A percentile compares a stretch with the other conserved stretches of the same genome.
Evolutionary conservation across 2,797 vertebrate species (phyloP).

Genomic region (Psittacula derbiana): DNA sequence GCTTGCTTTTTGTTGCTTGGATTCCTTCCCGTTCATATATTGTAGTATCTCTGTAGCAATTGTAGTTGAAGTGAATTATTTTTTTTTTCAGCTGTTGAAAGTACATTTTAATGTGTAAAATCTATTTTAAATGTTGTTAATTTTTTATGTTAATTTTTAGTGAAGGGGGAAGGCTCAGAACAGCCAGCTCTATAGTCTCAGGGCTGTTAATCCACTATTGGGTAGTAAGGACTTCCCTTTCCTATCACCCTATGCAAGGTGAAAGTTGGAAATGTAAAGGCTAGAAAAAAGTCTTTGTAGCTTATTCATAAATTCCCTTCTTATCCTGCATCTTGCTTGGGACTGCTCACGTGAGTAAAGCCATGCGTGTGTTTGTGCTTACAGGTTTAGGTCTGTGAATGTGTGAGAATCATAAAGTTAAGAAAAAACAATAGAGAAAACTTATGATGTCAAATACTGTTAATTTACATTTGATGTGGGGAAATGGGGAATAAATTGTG

Average conservation of each 20-base stretch:
- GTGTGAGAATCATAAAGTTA: not conserved
- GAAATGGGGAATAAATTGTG: not conserved
- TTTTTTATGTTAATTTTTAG: not conserved
- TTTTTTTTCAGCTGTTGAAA: not conserved
- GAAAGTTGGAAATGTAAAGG: not conserved
- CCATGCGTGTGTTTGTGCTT: slow-evolving; percentile 45
- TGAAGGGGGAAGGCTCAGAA: not conserved
- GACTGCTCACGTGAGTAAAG: slow-evolving; percentile 59
- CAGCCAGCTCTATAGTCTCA: not conserved
- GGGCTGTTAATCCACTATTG: not conserved
- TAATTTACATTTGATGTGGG: not conserved
- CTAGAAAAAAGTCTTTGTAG: slow-evolving; percentile 18
- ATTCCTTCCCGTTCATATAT: not conserved
- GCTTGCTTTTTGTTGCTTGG: not conserved
- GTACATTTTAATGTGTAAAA: not conserved
- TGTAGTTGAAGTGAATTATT: not conserved
- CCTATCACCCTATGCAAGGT: not conserved
- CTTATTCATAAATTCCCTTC: slow-evolving; percentile 64
- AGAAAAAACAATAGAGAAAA: not conserved
- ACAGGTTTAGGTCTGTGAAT: slow-evolving; percentile 44
- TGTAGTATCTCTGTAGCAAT: not conserved
- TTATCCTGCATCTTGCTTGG: slow-evolving; percentile 61
- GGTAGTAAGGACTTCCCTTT: not conserved
- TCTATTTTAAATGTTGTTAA: not conserved
- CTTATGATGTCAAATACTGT: not conserved